Percentiles rank a stretch among this genome's conserved stretches.
phyloP scores from a whole-genome alignment of 2,888 invertebrate species.

The Maniola hyperantus region DNA sequence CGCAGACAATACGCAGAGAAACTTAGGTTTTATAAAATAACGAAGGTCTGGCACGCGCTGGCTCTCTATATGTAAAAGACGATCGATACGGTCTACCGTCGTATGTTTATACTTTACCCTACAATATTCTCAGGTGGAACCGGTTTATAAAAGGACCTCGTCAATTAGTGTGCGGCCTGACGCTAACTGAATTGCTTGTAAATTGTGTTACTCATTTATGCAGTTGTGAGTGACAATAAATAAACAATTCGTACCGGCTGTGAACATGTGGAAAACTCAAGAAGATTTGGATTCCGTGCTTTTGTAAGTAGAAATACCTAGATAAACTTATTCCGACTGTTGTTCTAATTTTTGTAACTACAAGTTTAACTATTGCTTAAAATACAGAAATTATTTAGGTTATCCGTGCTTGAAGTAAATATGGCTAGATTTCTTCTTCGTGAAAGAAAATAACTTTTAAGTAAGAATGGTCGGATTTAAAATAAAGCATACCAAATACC shows the following conservation, averaged over 20 bases:
- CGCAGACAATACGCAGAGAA: too few species aligned
- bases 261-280: constrained; percentile 52
- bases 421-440: too few species aligned
- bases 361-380: background rate
- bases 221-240: background rate
- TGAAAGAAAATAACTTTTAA: too few species aligned
- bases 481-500: too few species aligned
- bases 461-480: too few species aligned
- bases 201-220: background rate
- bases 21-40: too few species aligned
- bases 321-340: too few species aligned
- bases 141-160: constrained; percentile 28
- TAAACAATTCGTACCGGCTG: background rate
- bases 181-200: constrained; percentile 10
- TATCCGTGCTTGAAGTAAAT: too few species aligned
- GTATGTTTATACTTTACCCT: background rate
- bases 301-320: constrained; percentile 49
- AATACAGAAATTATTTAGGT: too few species aligned
- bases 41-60: too few species aligned
- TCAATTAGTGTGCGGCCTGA: constrained; percentile 7
- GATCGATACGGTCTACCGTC: background rate
- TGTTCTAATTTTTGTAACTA: background rate
- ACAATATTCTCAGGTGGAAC: constrained; percentile 24
- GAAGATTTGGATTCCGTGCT: constrained; percentile 49
- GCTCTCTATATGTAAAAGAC: background rate